Evolutionary conservation across 2,113 vertebrate genomes (phyloP).

Genomic region (Phainopepla nitens): DNA sequence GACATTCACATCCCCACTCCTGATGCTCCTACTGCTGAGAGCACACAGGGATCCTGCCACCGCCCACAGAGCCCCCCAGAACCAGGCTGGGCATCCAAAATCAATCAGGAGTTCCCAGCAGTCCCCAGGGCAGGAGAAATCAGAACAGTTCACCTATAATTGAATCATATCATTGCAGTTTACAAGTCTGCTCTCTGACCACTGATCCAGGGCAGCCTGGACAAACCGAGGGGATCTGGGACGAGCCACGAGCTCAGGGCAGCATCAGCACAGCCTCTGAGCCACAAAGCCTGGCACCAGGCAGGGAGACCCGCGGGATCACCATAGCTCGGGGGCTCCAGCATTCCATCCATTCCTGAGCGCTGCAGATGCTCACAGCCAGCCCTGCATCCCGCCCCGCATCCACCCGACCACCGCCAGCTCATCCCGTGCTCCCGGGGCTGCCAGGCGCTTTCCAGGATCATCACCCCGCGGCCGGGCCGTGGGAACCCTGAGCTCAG

Average conservation of each 20-base stretch:
- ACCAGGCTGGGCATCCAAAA: not conserved
- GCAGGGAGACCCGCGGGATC: not conserved
- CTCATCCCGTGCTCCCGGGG: not conserved
- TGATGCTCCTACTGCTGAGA: not conserved
- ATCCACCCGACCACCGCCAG: accelerated
- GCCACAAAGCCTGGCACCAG: not conserved
- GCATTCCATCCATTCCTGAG: not conserved
- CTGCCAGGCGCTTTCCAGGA: not conserved
- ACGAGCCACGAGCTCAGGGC: accelerated
- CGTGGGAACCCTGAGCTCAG: conserved; percentile 67
- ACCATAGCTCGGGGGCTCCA: not conserved
- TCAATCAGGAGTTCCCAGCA: not conserved
- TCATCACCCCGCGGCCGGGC: not conserved
- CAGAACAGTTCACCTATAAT: not conserved
- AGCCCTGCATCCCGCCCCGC: not conserved
- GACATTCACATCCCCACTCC: not conserved
- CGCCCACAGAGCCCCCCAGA: not conserved
- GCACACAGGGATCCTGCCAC: not conserved
- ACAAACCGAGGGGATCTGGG: not conserved
- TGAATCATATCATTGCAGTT: not conserved
- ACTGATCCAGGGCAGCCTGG: accelerated
- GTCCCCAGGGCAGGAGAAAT: not conserved
- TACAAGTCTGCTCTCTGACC: not conserved
- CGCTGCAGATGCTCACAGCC: not conserved
- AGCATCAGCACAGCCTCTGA: not conserved